Evolutionary conservation across 2,797 vertebrate genomes (phyloP), one percentile per base, ranked within the genome.

Genomic region (Sebastes trivittatus): DNA sequence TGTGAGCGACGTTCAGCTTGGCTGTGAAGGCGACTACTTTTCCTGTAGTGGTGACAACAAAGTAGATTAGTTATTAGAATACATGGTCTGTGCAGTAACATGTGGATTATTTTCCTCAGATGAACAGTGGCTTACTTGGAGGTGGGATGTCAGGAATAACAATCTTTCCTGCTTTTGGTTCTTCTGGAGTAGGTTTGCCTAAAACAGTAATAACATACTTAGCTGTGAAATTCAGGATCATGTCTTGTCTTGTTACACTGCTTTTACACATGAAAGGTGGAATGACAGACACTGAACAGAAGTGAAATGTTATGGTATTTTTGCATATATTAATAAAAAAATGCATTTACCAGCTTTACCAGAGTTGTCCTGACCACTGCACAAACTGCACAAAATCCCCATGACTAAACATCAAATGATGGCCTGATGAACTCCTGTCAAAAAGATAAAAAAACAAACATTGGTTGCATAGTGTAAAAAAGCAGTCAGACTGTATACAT

Each of bases 1-100:
- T 89, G 81, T 87, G 59, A 20, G 75, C 72, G 9, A 65, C 3
- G 27, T 75, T 63, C 56, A 89, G 72, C 46, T 79, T 81, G 54
- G 82, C 69, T 6, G 83, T 83, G 68, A 89, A 86, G 54, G 85
- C 88, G 1, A 86, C 34, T 2, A 81, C 68, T 49, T 29, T 72
- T 16, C 62, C 86, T 86, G 56, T 6, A 9, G 49, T 25, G 34
- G 2, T 11, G 27, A 46, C 11, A 0, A 29, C 36, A 49, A 52
- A 46, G 27, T 23, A 67, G 13, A 46, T 18, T 27, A 27, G 23
- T 0, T 16, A 20, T 63, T 11, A 38, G 30, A 56, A 22, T 11
- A 6, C 8, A 74, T 18, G 18, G 6, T 42, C 34, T 30, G n/a
- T 20, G 16, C 30, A 38, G 66, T 32, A 32, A 32, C 46, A 16